Evolutionary conservation across 2,888 invertebrate species (phyloP), one percentile per base, ranked within the genome.

Genomic region (Carterocephalus palaemon): DNA sequence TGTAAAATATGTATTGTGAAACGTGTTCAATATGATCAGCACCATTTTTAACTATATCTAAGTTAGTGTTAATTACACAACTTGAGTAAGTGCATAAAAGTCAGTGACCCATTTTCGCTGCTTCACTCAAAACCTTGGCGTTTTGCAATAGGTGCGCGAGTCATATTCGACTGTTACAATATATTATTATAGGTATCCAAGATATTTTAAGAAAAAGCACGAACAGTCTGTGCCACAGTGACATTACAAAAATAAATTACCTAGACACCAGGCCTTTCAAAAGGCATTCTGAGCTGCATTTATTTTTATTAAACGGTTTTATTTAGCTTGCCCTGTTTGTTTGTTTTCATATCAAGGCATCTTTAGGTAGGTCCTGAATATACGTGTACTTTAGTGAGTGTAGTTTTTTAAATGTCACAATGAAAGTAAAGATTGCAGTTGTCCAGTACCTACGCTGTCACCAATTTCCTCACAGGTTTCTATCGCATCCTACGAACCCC

Each of bases 61-160:
- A 36, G 23, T 36, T 36, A 8, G 13, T 22, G 9, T 23, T 36
- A 68, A 70, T 72, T 75, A 67, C 73, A 74, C 68, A 73, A 74
- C 72, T 75, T 58, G 61, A 71, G 67, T 67, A 64, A 67, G 68
- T 78, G 75, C 71, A 77, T 69, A 69, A 67, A 72, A 75, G 63
- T 62, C 63, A 64, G 72, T 83, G 84, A 82, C 84, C 83, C 72
- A 83, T 81, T 83, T 84, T 76, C 71, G 65, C 70, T 75, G 75
- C 67, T 64, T 70, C 70, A 73, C 70, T 75, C 73, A 69, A 72
- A 67, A 75, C 67, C 62, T 67, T 64, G 60, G 64, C 67, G 64
- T 67, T 74, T 75, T 71, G 72, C 74, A 77, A 67, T 70, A 72
- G 66, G 64, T 70, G 70, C 61, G 67, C 64, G 69, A 58, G 62